phyloP scores from a whole-genome alignment of 2,113 vertebrate genomes.

The Bufo bufo region DNA sequence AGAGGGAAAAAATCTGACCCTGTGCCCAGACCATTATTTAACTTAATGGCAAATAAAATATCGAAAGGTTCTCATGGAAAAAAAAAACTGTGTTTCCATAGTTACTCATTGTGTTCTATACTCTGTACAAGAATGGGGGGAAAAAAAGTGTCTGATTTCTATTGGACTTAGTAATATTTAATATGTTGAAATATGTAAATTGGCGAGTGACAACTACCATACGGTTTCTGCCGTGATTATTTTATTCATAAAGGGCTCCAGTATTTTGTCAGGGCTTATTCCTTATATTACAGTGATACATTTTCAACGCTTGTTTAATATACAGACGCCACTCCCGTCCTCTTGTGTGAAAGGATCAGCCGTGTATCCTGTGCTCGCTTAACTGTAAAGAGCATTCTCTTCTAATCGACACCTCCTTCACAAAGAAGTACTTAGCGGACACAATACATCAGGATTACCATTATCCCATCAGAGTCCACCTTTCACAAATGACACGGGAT shows the following conservation, averaged over 20 bases:
- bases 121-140: neutral
- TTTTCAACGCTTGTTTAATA: constrained; percentile 40
- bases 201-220: constrained; percentile 42
- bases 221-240: constrained; percentile 31
- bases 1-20: neutral
- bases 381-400: constrained; percentile 2
- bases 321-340: constrained; percentile 15
- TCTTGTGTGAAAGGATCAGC: constrained; percentile 25
- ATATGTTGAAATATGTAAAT: constrained; percentile 29
- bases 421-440: constrained; percentile 10
- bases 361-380: constrained; percentile 14
- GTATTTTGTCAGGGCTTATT: neutral
- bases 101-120: neutral
- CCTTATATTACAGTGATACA: constrained; percentile 20
- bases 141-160: constrained; percentile 37
- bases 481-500: constrained; percentile 26
- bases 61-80: neutral
- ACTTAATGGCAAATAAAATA: neutral
- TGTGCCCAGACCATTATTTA: constrained; percentile 7
- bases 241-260: constrained; percentile 8
- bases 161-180: constrained; percentile 13
- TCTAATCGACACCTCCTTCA: constrained; percentile 41
- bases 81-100: neutral
- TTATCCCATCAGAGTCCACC: constrained; percentile 30
- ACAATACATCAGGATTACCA: constrained; percentile 29